Conservation (phyloP, 2,888 invertebrate species). For the Hirtodrosophila histrioides region DNA sequence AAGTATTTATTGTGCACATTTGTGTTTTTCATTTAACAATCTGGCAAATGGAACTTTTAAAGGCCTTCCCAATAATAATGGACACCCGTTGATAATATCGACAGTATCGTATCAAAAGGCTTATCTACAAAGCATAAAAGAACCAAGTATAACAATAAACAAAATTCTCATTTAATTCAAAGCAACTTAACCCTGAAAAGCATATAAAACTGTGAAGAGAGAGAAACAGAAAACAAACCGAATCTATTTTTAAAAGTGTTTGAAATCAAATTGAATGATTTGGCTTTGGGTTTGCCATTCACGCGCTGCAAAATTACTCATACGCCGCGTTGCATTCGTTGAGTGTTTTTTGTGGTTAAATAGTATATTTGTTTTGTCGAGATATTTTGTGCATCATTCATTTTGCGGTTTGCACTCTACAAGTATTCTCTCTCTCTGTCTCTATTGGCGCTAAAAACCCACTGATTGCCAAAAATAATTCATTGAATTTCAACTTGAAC, state of each 20-base stretch:
- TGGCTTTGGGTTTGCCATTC: constrained; percentile 21
- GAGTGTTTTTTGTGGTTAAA: not conserved
- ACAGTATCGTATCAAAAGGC: not conserved
- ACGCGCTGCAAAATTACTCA: constrained; percentile 14
- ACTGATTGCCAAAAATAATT: constrained; percentile 41
- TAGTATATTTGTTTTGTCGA: not conserved
- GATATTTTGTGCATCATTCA: constrained; percentile 14
- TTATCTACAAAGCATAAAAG: constrained; percentile 9
- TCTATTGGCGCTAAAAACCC: constrained; percentile 1
- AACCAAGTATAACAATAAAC: not conserved
- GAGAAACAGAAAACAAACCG: constrained; percentile 3
- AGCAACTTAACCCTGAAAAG: constrained; percentile 52
- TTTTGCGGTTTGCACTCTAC: not conserved
- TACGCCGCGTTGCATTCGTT: constrained; percentile 26
- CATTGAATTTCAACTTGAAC: constrained; percentile 34
- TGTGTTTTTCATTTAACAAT: not conserved
- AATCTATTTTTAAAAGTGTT: constrained; percentile 48
- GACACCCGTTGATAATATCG: constrained; percentile 5
- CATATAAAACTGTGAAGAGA: constrained; percentile 8
- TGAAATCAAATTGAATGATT: constrained; percentile 38
- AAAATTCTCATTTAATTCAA: constrained; percentile 3
- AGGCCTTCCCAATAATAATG: no score
- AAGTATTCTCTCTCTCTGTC: not conserved
- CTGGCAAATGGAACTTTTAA: not conserved
- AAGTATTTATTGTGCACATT: no score